Evolutionary conservation across 2,888 invertebrate genomes (phyloP).

Genomic region (Erebia ligea): DNA sequence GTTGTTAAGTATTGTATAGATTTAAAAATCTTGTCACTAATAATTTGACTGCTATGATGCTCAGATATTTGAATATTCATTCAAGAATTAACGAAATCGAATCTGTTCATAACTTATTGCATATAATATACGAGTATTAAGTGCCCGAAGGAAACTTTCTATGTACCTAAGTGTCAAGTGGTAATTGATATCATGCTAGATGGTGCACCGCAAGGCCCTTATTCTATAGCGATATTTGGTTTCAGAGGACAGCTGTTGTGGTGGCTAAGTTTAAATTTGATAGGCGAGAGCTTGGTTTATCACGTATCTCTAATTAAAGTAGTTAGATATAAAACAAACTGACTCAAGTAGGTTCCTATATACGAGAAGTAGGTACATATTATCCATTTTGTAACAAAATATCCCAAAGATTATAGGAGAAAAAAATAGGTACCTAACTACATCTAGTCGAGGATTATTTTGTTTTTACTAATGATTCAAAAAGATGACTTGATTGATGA

Average conservation of each 20-base stretch:
- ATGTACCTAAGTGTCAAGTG: slow-evolving; percentile 16
- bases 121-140: neutral
- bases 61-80: no score
- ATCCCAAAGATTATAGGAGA: no score
- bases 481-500: slow-evolving; percentile 1
- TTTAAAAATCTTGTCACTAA: no score
- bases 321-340: neutral
- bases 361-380: neutral
- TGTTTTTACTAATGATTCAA: slow-evolving; percentile 2
- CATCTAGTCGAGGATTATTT: no score
- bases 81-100: neutral
- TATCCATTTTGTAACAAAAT: no score
- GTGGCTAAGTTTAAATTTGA: slow-evolving; percentile 11
- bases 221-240: slow-evolving; percentile 15
- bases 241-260: slow-evolving; percentile 21
- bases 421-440: no score
- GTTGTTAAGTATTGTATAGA: no score
- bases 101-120: neutral
- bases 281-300: slow-evolving; percentile 2
- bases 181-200: slow-evolving; percentile 1
- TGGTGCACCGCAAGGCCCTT: slow-evolving; percentile 26
- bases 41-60: no score
- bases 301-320: no score
- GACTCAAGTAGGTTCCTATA: neutral
- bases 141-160: slow-evolving; percentile 22